A percentile compares a stretch with the other conserved stretches of the same genome.
These are phyloP conservation scores for Chelidonichthys spinosus DNA, from an alignment of 2,797 vertebrate species.

Conservation along the genomic window DNA sequence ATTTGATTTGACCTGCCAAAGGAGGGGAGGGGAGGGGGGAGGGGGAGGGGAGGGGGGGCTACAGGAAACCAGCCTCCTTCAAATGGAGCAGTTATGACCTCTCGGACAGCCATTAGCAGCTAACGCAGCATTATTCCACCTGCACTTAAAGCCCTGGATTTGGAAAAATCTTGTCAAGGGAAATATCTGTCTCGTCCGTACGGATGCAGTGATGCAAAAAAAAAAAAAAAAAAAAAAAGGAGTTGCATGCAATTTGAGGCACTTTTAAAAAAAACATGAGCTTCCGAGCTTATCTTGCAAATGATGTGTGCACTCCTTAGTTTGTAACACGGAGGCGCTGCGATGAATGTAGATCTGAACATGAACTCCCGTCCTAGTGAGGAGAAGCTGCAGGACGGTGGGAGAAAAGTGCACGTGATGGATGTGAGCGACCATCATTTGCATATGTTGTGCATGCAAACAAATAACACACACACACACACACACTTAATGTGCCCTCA, in stretches of 20 bases:
- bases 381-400: conserved; percentile 23
- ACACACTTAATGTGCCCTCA: conserved; percentile 79
- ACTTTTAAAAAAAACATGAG: conserved; percentile 78
- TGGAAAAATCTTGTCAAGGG: conserved; percentile 78
- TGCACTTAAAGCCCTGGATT: conserved; percentile 77
- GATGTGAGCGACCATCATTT: conserved; percentile 49
- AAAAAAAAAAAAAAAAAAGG: conserved; percentile 52
- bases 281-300: conserved; percentile 68
- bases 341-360: no score
- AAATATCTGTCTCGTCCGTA: conserved; percentile 71
- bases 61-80: conserved; percentile 80
- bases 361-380: no score
- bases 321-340: no score
- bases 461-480: conserved; percentile 46
- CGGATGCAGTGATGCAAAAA: conserved; percentile 51
- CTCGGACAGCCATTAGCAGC: conserved; percentile 84
- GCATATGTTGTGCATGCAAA: conserved; percentile 68
- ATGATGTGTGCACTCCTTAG: conserved; percentile 65
- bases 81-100: conserved; percentile 86
- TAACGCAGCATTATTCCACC: conserved; percentile 78
- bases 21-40: no score
- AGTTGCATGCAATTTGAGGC: conserved; percentile 70
- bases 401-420: no score
- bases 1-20: conserved; percentile 85
- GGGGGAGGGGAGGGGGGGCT: conserved; percentile 38